Evolutionary conservation across 2,888 invertebrate species (phyloP), one percentile per base, ranked within the genome.

Genomic region (Conchocele bisecta): DNA sequence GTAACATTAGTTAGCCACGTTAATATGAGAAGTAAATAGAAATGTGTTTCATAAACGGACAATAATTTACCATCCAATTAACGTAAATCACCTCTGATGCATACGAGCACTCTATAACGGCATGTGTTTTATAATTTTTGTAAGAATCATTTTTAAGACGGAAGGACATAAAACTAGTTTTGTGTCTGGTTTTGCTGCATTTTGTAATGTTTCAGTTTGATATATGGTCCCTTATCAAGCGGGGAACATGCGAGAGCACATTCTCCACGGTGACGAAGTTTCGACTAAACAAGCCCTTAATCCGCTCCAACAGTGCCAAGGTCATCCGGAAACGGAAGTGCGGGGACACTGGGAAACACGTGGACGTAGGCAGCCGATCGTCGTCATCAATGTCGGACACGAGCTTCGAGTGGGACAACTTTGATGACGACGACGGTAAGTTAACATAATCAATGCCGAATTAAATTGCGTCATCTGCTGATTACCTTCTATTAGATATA

Each of bases 211-310:
- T 53, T 24, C 56, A 77, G 77, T 77, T 73, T 35, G 50, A 57
- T 29, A 59, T 73, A 3, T 77, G 77, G 77, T 68, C 50, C 24
- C 48, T 77, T 6, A 64, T 77, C 0, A 59, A 42, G n/a, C 54
- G 77, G 13, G 46, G 31, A n/a, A 64, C 54, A 3, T 24, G 20
- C 4, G 77, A 77, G 53, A 64, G 65, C 35, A 56, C 70, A 9
- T 77, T 73, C 26, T 73, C 70, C 26, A 59, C 73, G 60, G 68
- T 64, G 13, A 68, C 73, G 4, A 77, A 77, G 35, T 77, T 65
- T 24, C 65, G 76, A 15, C 29, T 58, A 15, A 50, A 61, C n/a
- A 56, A 59, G 9, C 58, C 54, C 20, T 48, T 76, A 17, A 68
- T 54, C 48, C 24, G 76, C 13, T 68, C 69, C 1, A 61, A 42